phyloP scores from a whole-genome alignment of 2,888 invertebrate species.

The Anthophora plumipes region DNA sequence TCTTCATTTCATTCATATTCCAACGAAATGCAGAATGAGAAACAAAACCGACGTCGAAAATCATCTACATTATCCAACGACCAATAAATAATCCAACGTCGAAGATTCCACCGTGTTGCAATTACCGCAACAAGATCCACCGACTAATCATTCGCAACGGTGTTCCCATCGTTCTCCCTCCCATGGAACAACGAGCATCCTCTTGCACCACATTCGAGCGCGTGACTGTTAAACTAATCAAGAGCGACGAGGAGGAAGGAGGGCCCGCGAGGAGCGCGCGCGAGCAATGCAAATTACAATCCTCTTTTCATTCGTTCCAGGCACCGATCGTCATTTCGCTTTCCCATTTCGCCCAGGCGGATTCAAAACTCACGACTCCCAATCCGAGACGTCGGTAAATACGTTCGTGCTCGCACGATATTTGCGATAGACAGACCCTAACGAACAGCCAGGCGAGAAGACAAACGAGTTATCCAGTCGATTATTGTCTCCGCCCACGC shows the following conservation, averaged over 20 bases:
- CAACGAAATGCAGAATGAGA: too few species aligned
- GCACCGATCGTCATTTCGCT: conserved; percentile 68
- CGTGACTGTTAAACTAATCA: conserved; percentile 57
- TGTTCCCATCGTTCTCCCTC: not conserved
- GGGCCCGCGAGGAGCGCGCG: conserved; percentile 31
- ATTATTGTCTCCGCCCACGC: conserved; percentile 73
- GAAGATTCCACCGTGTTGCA: not conserved
- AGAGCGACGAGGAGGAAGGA: conserved; percentile 28
- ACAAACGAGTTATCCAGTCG: conserved; percentile 74
- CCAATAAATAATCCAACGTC: not conserved
- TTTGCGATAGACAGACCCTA: conserved; percentile 72
- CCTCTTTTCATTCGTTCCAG: conserved; percentile 61
- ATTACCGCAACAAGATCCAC: not conserved
- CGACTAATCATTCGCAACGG: conserved; percentile 19
- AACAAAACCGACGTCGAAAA: not conserved
- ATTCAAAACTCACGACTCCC: conserved; percentile 69
- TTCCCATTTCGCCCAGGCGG: conserved; percentile 62
- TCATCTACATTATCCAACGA: not conserved
- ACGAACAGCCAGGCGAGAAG: conserved; percentile 69
- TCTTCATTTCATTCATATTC: too few species aligned
- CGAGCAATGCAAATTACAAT: conserved; percentile 75
- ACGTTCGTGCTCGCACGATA: conserved; percentile 69
- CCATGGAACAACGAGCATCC: conserved; percentile 14
- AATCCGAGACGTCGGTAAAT: conserved; percentile 70
- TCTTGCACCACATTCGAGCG: conserved; percentile 28